Evolutionary conservation across 2,797 vertebrate species (phyloP).

Genomic region (Sebastes umbrosus): DNA sequence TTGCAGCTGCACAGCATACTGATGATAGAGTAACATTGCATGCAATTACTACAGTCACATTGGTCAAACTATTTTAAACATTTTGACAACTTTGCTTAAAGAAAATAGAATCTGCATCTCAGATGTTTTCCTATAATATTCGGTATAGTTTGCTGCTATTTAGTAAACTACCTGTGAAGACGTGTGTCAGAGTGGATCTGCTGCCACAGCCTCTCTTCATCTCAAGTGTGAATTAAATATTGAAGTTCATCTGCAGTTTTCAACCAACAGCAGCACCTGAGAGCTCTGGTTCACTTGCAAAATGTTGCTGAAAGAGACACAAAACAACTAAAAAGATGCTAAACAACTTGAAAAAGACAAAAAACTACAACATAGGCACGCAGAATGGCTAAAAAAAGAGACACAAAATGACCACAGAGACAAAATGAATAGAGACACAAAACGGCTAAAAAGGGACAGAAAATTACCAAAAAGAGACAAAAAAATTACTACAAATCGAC

Average conservation of each 20-base stretch:
- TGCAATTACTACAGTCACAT: neutral
- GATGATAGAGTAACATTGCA: neutral
- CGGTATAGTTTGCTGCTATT: neutral
- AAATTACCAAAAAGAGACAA: neutral
- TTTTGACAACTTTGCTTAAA: neutral
- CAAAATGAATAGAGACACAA: neutral
- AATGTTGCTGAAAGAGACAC: neutral
- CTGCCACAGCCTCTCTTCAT: neutral
- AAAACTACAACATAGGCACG: too few species aligned
- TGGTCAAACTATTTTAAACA: neutral
- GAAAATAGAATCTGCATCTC: neutral
- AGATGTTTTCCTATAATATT: neutral
- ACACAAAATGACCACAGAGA: too few species aligned
- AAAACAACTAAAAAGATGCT: too few species aligned
- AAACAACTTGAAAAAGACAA: too few species aligned
- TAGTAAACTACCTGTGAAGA: neutral
- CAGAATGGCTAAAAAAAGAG: too few species aligned
- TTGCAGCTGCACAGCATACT: neutral
- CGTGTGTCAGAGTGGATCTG: neutral
- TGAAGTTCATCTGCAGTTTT: slow-evolving; percentile 7
- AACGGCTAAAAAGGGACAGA: too few species aligned
- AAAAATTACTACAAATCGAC: neutral
- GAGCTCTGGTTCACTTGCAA: neutral
- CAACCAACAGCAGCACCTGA: neutral
- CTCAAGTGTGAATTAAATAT: neutral